phyloP scores from a whole-genome alignment of 2,888 invertebrate species.

The Ametastegia equiseti region DNA sequence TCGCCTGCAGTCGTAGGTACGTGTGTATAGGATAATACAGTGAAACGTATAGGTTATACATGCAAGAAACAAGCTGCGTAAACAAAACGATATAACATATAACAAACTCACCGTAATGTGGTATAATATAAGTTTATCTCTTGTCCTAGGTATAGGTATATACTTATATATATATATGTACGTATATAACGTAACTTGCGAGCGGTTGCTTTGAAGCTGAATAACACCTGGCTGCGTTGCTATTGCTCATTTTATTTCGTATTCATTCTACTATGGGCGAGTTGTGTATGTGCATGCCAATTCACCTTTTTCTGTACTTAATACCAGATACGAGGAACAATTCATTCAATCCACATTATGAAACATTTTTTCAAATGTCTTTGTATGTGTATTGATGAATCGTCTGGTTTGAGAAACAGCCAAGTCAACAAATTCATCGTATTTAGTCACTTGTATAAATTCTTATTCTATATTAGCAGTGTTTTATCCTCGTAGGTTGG shows the following conservation, averaged over 20 bases:
- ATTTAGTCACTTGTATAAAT: too few relatives aligned
- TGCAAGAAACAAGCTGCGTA: neutral
- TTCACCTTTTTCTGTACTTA: too few relatives aligned
- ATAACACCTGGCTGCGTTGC: neutral
- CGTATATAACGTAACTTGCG: neutral
- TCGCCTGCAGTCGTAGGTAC: neutral
- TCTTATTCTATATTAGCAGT: too few relatives aligned
- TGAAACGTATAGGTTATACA: neutral
- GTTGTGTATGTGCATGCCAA: neutral
- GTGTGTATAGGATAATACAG: neutral
- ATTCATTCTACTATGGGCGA: neutral
- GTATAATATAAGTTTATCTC: neutral
- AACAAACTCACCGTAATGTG: neutral
- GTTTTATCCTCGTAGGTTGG: too few relatives aligned
- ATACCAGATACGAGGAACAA: too few relatives aligned
- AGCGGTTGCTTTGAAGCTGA: conserved; percentile 5
- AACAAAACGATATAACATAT: conserved; percentile 10
- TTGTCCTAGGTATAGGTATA: neutral
- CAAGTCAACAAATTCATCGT: too few relatives aligned
- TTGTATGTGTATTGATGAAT: too few relatives aligned
- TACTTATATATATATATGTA: neutral
- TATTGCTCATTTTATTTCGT: neutral
- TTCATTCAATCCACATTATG: too few relatives aligned
- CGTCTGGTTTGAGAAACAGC: too few relatives aligned
- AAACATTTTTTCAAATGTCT: too few relatives aligned